Evolutionary conservation across 2,797 vertebrate species (phyloP).

Genomic region (Otolemur crassicaudatus): DNA sequence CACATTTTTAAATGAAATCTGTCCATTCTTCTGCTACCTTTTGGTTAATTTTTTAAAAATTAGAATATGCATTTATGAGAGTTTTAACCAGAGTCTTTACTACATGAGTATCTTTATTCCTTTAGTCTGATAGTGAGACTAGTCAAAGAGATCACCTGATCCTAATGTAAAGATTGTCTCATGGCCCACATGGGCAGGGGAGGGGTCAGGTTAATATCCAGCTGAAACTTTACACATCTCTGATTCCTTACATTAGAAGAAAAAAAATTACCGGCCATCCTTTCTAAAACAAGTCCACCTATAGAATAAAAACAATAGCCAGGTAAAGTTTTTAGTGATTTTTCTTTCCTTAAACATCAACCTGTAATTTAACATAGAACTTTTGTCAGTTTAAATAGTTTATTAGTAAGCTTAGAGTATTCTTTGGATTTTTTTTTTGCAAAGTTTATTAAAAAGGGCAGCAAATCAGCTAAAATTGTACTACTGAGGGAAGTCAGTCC

Average conservation of each 20-base stretch:
- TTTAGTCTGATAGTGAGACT: neutral
- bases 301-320: slow-evolving; percentile 11
- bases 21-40: neutral
- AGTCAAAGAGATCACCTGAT: neutral
- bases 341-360: slow-evolving; percentile 23
- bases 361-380: slow-evolving; percentile 2
- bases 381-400: neutral
- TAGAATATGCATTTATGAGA: neutral
- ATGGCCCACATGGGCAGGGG: neutral
- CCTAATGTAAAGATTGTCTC: neutral
- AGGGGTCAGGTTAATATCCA: neutral
- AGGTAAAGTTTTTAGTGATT: slow-evolving; percentile 10
- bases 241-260: neutral
- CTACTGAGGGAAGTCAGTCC: neutral
- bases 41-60: slow-evolving; percentile 18
- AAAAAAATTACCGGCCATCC: neutral
- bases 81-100: neutral
- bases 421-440: neutral
- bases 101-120: neutral
- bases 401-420: neutral
- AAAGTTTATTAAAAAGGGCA: slow-evolving; percentile 10
- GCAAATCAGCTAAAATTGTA: neutral
- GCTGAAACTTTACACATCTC: neutral
- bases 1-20: neutral
- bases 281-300: neutral